Evolutionary conservation across 2,797 vertebrate genomes (phyloP), one percentile per base, ranked within the genome.

Genomic region (Premnoplex brunnescens): DNA sequence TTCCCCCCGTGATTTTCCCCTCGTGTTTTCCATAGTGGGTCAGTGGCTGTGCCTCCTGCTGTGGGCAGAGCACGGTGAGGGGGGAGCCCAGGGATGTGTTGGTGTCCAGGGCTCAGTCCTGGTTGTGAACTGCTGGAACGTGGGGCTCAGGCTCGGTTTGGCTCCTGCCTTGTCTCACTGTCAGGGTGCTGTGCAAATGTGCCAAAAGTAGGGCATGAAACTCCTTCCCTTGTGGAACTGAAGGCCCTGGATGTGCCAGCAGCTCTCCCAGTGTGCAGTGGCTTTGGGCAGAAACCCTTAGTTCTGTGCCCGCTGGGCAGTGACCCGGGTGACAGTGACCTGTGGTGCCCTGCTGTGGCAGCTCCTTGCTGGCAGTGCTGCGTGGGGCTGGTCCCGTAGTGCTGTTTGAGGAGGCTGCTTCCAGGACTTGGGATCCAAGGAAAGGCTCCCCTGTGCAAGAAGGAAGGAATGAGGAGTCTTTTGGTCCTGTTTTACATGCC

Each of bases 341-440:
- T 18, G 41, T 43, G 41, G 39, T 41, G 39, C 39, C 39, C 39
- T 41, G 39, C 39, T 41, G 39, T 32, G 14, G 12, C 5, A 3
- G 26, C 51, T 67, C 41, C 69, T 12, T 8, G 3, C 67, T 28
- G 49, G 9, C 14, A n/a, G 39, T 23, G 1, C 60, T 28, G 21
- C 3, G 0, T 3, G 22, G 46, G 56, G 22, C 1, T 7, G 1
- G 58, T 20, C 71, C 56, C 58, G 28, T 9, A 0, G 0, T 74
- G n/a, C 2, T 54, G 17, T n/a, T 67, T 5, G 3, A 34, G 15
- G 24, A 12, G 12, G 1, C 2, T 64, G 56, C n/a, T 74, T 39
- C 26, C 1, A 30, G 91, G 76, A 59, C 23, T 2, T 4, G 3
- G 20, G 71, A 22, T 6, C 9, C 22, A 5, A 44, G 74, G 46